Conservation (phyloP, 2,888 invertebrate species). For the Drosophila flavopinicola region DNA sequence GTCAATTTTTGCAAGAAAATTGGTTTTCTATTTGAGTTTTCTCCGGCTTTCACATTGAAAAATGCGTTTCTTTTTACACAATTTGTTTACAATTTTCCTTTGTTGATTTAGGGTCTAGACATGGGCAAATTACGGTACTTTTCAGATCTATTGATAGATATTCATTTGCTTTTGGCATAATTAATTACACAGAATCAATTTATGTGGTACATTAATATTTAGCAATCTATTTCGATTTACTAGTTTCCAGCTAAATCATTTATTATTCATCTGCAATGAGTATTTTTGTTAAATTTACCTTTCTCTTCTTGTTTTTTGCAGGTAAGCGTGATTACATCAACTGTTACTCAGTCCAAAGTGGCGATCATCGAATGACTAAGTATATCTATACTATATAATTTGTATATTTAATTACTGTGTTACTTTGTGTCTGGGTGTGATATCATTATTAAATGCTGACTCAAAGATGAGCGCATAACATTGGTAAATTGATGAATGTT, state of each 20-base stretch:
- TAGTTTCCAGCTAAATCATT: constrained; percentile 3
- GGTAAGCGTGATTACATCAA: constrained; percentile 55
- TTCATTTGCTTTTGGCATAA: constrained; percentile 6
- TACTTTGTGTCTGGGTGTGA: constrained; percentile 23
- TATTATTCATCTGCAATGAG: constrained; percentile 5
- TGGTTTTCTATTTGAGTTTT: constrained; percentile 11
- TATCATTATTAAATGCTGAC: constrained; percentile 56
- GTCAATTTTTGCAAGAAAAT: constrained; percentile 27
- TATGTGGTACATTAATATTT: constrained; percentile 7
- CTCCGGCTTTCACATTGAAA: constrained; percentile 43
- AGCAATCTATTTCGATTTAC: constrained; percentile 6
- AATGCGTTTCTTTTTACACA: constrained; percentile 52
- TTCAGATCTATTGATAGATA: constrained; percentile 10
- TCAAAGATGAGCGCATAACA: constrained; percentile 35
- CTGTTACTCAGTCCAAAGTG: constrained; percentile 33
- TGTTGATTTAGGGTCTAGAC: constrained; percentile 67
- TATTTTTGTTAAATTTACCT: constrained; percentile 21
- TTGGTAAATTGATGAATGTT: neutral
- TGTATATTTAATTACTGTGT: constrained; percentile 23
- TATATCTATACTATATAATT: constrained; percentile 32
- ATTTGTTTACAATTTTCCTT: constrained; percentile 71
- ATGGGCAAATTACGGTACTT: constrained; percentile 17
- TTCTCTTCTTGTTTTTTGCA: constrained; percentile 37
- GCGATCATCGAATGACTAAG: constrained; percentile 46
- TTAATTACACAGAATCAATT: constrained; percentile 24